Base-by-base conservation (phyloP, 2,888 invertebrate genomes). In the Glaucopsyche alexis region DNA sequence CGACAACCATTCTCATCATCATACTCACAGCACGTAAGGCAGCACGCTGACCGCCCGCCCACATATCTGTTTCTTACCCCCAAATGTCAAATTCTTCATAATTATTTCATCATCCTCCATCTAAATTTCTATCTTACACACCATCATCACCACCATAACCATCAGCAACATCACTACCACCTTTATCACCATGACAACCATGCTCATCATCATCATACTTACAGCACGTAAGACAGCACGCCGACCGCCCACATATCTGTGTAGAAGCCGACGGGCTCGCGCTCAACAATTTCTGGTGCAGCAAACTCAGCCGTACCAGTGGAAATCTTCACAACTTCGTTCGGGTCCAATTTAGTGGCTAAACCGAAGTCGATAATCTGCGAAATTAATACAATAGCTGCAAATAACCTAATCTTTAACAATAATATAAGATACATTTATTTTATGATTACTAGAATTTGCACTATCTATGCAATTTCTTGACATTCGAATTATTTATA, bases 51-150 rank as follows among this genome's bases (percentile, higher is more conserved):
- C 97, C 50, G 99, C 99, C 97, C 50, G 99, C 99, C 99, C 99
- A 99, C 99, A 99, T 99, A 87, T 99, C 99, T 0, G 99, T 99
- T n/a, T n/a, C n/a, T n/a, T n/a, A n/a, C n/a, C n/a, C n/a, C n/a
- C n/a, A n/a, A n/a, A n/a, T n/a, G n/a, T n/a, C n/a, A n/a, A n/a
- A n/a, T n/a, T n/a, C n/a, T n/a, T n/a, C n/a, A n/a, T n/a, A n/a
- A n/a, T n/a, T n/a, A n/a, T n/a, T n/a, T n/a, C n/a, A n/a, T n/a
- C n/a, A n/a, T n/a, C n/a, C n/a, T n/a, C 40, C 40, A 40, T 6
- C 40, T 40, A 40, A 3, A 40, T 40, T 40, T 5, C 6, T 6
- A 40, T 40, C 6, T 5, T 40, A 3, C 40, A 3, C 40, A 40
- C 6, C 40, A 5, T 3, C 6, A 40, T 3, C 40, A 40, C 4